These are phyloP conservation scores for Spisula subtruncata DNA, from an alignment of 2,888 invertebrate genomes.

Conservation along the genomic window DNA sequence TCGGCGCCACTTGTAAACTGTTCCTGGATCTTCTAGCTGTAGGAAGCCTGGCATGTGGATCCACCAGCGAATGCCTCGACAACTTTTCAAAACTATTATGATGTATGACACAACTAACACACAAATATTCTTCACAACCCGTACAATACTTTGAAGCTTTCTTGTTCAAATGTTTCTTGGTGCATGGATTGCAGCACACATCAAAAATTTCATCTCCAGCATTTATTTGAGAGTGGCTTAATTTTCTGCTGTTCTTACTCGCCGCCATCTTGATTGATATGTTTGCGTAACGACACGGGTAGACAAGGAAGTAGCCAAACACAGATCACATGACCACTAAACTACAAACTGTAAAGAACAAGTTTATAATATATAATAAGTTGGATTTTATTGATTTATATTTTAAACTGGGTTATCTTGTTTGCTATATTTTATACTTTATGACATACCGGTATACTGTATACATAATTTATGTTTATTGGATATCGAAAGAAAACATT, in stretches of 20 bases:
- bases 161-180: background rate
- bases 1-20: background rate
- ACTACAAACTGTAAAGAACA: too few relatives aligned
- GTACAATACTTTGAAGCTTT: constrained; percentile 31
- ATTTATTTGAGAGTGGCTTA: background rate
- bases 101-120: background rate
- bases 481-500: too few relatives aligned
- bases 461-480: too few relatives aligned
- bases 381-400: too few relatives aligned
- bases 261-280: background rate
- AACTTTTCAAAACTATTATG: background rate
- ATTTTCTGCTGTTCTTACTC: background rate
- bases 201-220: constrained; percentile 19
- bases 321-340: too few relatives aligned
- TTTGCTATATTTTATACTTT: too few relatives aligned
- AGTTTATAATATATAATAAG: too few relatives aligned
- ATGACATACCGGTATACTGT: too few relatives aligned
- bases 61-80: background rate
- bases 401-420: too few relatives aligned
- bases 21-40: background rate
- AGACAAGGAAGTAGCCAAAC: too few relatives aligned
- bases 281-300: background rate
- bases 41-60: background rate
- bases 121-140: constrained; percentile 26
- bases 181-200: background rate